Base-by-base conservation (phyloP, 2,113 vertebrate species). In the Natator depressus region DNA sequence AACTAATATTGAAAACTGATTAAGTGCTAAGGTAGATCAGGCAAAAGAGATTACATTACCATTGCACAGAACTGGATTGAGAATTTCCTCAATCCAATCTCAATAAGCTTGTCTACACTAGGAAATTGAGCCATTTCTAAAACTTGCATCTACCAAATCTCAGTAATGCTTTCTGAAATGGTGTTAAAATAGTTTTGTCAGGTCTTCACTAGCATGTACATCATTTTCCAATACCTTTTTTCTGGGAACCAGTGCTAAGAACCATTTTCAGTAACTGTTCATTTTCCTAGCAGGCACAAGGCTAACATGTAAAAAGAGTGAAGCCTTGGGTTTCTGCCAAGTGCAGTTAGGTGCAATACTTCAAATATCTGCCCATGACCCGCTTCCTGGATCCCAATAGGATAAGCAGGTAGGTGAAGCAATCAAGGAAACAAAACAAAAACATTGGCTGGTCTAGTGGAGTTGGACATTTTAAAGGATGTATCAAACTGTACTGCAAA, bases 401-500 rank as follows among this genome's bases (percentile, higher is more conserved):
- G 42, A 12, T 27, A 38, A 4, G 29, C 17, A 49, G 4, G 78
- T 9, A 80, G 38, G 1, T 20, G 16, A 1, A 6, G 54, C 65
- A 47, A 35, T 7, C 12, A 57, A 46, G 46, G 10, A 59, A 53
- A 7, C 0, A 0, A 1, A 3, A 87, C 5, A 9, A 29, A 38
- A 38, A 2, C 12, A 13, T 0, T 10, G 20, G 17, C 25, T 9
- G 5, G 35, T 24, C 5, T 17, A 4, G 31, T 8, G 10, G 49
- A 27, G 25, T 54, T 79, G 49, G 9, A 1, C 29, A 10, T 38
- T 3, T n/a, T 35, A 35, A 3, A 25, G 19, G 25, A 54, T 2
- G 0, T 19, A 54, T 76, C 46, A 76, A 76, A 35, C 2, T 20
- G 14, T 14, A 76, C 24, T 29, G 27, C 8, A 0, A 4, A 24